These are phyloP conservation scores for Lordiphosa stackelbergi DNA, from an alignment of 1,140 invertebrate species.

Conservation along the genomic window DNA sequence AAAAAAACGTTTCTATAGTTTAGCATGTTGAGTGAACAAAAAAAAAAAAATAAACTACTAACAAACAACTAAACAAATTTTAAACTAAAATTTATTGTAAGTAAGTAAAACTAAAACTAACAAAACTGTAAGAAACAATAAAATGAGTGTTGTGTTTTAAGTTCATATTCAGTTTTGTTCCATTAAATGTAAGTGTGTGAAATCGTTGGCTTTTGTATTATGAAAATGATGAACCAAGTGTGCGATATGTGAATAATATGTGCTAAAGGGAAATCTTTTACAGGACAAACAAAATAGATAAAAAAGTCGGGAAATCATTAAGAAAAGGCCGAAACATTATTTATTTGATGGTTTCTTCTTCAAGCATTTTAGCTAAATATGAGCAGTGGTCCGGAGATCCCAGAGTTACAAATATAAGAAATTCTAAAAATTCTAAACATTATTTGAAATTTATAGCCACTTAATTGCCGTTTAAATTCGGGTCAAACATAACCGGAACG, in stretches of 20 bases:
- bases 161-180: conserved; percentile 22
- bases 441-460: no score
- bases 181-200: conserved; percentile 36
- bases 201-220: conserved; percentile 42
- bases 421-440: no score
- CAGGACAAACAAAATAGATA: neutral
- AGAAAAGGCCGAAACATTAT: no score
- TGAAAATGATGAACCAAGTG: conserved; percentile 17
- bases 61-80: conserved; percentile 5
- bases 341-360: no score
- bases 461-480: no score
- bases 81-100: conserved; percentile 7
- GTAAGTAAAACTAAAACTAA: conserved; percentile 46
- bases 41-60: conserved; percentile 19
- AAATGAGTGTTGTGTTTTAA: conserved; percentile 49
- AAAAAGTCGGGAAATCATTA: no score
- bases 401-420: no score
- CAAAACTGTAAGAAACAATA: conserved; percentile 24
- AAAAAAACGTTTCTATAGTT: conserved; percentile 39
- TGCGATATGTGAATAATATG: conserved; percentile 24
- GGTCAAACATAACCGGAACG: no score
- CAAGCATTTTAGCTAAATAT: no score
- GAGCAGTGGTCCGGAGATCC: no score
- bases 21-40: conserved; percentile 63
- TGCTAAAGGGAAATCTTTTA: conserved; percentile 5